These are phyloP conservation scores for Nymphicus hollandicus DNA, from an alignment of 2,113 vertebrate species.

Conservation along the genomic window DNA sequence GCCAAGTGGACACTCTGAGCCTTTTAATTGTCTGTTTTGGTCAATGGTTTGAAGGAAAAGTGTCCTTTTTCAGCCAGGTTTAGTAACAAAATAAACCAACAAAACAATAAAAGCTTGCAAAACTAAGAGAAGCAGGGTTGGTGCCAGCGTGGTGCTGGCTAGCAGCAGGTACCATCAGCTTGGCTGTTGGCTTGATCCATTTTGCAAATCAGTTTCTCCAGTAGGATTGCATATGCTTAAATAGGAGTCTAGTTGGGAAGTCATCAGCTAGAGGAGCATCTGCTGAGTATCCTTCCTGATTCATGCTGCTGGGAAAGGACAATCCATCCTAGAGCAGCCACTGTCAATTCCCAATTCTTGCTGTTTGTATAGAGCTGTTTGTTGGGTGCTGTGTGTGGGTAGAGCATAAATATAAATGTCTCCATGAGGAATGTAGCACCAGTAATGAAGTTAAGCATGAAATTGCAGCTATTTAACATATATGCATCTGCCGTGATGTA, in stretches of 20 bases:
- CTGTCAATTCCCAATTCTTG: background rate
- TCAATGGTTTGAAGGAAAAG: rapidly evolving
- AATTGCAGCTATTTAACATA: background rate
- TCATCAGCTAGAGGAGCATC: background rate
- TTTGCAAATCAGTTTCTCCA: background rate
- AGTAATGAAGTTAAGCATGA: background rate
- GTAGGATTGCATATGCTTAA: background rate
- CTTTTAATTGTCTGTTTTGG: background rate
- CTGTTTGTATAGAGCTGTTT: background rate
- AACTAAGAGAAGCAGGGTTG: background rate
- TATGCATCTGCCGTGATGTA: background rate
- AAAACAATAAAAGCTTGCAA: background rate
- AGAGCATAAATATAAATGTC: background rate
- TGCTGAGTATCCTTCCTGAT: background rate
- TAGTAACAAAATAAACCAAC: background rate
- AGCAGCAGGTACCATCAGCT: background rate
- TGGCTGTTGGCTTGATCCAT: rapidly evolving
- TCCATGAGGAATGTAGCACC: background rate
- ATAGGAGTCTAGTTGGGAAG: background rate
- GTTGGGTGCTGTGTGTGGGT: background rate
- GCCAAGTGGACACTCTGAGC: background rate
- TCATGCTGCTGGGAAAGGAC: background rate
- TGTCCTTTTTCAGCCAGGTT: background rate
- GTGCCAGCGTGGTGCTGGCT: background rate
- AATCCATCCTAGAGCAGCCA: background rate